Evolutionary conservation across 92 coral and sea anemone species (phyloP).

Genomic region (Zoanthus solanderi): DNA sequence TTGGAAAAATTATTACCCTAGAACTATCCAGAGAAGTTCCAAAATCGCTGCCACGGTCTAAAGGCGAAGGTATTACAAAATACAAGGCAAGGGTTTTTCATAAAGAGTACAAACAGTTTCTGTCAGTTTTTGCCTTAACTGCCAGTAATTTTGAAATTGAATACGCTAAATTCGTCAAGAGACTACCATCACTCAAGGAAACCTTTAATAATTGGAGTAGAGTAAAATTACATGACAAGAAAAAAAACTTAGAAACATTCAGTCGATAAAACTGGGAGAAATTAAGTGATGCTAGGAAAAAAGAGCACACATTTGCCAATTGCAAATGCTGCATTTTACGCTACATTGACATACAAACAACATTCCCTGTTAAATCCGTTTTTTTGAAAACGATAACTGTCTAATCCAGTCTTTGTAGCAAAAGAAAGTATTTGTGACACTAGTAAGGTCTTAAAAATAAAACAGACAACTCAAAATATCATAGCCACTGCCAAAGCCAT

Average conservation of each 20-base stretch:
- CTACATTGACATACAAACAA: slow-evolving; percentile 43
- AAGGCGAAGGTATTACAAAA: slow-evolving; percentile 53
- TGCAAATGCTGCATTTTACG: slow-evolving; percentile 54
- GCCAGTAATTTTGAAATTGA: slow-evolving; percentile 33
- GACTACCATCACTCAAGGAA: slow-evolving; percentile 7
- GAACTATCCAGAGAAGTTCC: slow-evolving; percentile 39
- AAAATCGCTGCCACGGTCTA: slow-evolving; percentile 14
- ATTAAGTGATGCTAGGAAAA: slow-evolving; percentile 30
- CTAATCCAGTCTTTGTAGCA: slow-evolving; percentile 52
- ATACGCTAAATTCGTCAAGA: slow-evolving; percentile 42
- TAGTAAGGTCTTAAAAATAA: background rate
- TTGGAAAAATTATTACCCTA: slow-evolving; percentile 52
- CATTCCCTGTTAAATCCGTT: slow-evolving; percentile 52
- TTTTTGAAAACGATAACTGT: slow-evolving; percentile 22
- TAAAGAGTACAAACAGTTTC: slow-evolving; percentile 47
- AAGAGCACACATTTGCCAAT: slow-evolving; percentile 43
- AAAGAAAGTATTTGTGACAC: background rate
- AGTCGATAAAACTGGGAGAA: slow-evolving; percentile 51
- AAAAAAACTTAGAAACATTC: slow-evolving; percentile 32
- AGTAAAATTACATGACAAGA: slow-evolving; percentile 28
- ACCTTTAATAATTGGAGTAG: slow-evolving; percentile 41
- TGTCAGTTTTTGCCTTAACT: slow-evolving; percentile 23
- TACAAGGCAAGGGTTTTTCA: slow-evolving; percentile 54
- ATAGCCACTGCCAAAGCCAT: slow-evolving; percentile 46
- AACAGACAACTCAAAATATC: slow-evolving; percentile 34